Evolutionary conservation across 2,113 vertebrate species (phyloP), one percentile per base, ranked within the genome.

Genomic region (Cryptotis parvus): DNA sequence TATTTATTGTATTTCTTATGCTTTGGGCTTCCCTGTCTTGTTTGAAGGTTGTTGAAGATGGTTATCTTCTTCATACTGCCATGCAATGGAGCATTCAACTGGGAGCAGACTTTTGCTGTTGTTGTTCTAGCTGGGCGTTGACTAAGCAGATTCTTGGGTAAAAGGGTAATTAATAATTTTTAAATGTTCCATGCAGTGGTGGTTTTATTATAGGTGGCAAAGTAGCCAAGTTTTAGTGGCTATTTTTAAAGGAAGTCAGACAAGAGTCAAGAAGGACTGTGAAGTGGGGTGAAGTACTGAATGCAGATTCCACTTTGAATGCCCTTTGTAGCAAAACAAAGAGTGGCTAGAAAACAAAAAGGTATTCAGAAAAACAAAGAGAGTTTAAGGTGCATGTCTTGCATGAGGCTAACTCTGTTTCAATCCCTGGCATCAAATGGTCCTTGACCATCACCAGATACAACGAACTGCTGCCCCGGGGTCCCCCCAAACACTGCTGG

Each of bases 251-350:
- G 39, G 52, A 61, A 74, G 14, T 58, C 2, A 2, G 39, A 45
- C 12, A 70, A 39, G 37, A 84, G 61, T 74, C 41, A 88, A 14
- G 8, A 16, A 75, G 41, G 15, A 41, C 78, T 0, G 1, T 37
- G n/a, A 37, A 93, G 86, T 63, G 6, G 16, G 79, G 74, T n/a
- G 24, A 79, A 85, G 7, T 18, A 20, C 3, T 5, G 24, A 87
- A 29, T 16, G 12, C 58, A 68, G 45, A 39, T 43, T 94, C 78
- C 3, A 35, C 55, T 93, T 69, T 73, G 49, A 85, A 74, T 73
- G 73, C 89, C 27, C 2, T 81, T n/a, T 45, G 11, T 66, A 80
- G 26, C 66, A 87, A 91, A 88, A 77, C 26, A 65, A 29, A 27
- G 9, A 65, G 29, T 29, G 29, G 2, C 26, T 12, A 29, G 22